phyloP scores from a whole-genome alignment of 1,140 invertebrate species.

The Apolygus lucorum region DNA sequence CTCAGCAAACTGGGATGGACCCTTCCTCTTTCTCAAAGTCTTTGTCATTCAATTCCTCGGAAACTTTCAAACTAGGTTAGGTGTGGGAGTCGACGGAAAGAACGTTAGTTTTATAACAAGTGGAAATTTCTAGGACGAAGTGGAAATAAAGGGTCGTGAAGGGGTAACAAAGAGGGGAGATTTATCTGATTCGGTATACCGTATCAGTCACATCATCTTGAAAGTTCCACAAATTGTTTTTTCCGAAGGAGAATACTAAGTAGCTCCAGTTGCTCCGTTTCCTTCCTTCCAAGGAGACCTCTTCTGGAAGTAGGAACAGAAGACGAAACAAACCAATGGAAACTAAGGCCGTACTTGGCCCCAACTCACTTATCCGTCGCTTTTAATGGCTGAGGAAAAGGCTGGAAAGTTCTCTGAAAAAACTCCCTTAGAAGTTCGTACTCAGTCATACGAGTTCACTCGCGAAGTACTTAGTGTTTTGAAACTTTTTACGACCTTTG shows the following conservation, averaged over 20 bases:
- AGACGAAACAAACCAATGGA: neutral
- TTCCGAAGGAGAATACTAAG: constrained; percentile 12
- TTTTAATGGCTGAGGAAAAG: too few relatives aligned
- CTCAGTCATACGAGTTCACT: too few relatives aligned
- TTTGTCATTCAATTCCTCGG: neutral
- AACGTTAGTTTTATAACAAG: constrained; percentile 2
- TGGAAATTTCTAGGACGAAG: constrained; percentile 3
- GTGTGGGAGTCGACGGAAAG: neutral
- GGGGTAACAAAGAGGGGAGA: neutral
- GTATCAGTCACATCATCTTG: neutral
- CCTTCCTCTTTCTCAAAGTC: neutral
- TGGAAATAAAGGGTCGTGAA: neutral
- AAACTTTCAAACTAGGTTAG: neutral
- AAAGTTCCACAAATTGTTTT: constrained; percentile 3
- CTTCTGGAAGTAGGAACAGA: neutral
- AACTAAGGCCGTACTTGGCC: too few relatives aligned
- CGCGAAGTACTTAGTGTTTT: too few relatives aligned
- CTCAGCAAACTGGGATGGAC: constrained; percentile 8
- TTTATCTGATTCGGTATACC: neutral
- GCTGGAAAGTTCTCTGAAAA: too few relatives aligned
- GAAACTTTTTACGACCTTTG: too few relatives aligned
- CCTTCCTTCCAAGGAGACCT: constrained; percentile 11
- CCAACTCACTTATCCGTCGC: too few relatives aligned
- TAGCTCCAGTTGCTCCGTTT: constrained; percentile 8
- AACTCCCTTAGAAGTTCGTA: too few relatives aligned